Percentiles rank a stretch among this genome's conserved stretches.
These are phyloP conservation scores for Oryzias curvinotus DNA, from an alignment of 2,113 vertebrate species.

Conservation along the genomic window DNA sequence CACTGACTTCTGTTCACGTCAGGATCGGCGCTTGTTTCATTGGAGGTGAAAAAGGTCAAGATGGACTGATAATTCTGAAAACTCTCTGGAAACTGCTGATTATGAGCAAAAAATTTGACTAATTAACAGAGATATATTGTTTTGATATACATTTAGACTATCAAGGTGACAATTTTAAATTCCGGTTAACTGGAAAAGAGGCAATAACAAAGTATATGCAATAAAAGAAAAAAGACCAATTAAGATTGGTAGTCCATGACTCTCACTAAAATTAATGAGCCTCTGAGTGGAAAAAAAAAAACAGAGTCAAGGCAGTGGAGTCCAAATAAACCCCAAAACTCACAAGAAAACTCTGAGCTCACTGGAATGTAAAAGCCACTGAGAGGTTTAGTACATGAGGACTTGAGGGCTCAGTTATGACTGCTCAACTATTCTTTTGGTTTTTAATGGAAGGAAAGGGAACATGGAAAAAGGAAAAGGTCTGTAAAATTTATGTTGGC, in stretches of 20 bases:
- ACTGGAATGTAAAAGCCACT: slow-evolving; percentile 20
- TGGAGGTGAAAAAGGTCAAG: no score
- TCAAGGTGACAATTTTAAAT: neutral
- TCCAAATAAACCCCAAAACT: slow-evolving; percentile 35
- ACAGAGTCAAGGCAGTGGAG: slow-evolving; percentile 9
- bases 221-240: slow-evolving; percentile 34
- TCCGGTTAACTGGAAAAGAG: neutral
- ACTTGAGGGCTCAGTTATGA: slow-evolving; percentile 68
- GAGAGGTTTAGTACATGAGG: slow-evolving; percentile 50
- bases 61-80: no score
- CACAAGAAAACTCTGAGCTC: slow-evolving; percentile 10
- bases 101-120: no score
- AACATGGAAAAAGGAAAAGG: slow-evolving; percentile 2
- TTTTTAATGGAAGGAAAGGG: slow-evolving; percentile 2
- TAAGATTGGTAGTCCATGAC: slow-evolving; percentile 28
- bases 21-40: neutral
- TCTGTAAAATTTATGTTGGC: no score
- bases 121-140: no score
- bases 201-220: slow-evolving; percentile 11
- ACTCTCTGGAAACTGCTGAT: no score
- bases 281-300: slow-evolving; percentile 4
- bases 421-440: slow-evolving; percentile 23
- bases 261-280: slow-evolving; percentile 37
- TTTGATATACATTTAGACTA: no score
- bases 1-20: neutral